Conservation (phyloP, 2,113 vertebrate genomes). For the Phrynosoma blainvillii region DNA sequence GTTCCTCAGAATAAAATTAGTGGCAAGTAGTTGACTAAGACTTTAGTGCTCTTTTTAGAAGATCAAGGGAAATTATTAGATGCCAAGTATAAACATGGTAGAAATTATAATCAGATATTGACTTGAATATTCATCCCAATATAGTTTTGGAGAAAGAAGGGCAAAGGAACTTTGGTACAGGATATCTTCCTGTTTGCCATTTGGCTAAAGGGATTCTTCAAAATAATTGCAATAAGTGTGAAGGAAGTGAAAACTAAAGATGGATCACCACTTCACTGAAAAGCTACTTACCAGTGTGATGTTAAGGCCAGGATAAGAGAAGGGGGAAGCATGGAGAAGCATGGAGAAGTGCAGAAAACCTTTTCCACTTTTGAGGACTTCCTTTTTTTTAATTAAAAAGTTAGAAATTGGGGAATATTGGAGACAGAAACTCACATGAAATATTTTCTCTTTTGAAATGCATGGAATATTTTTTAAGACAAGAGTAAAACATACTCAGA, state of each 20-base stretch:
- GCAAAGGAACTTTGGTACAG: not conserved
- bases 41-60: conserved; percentile 1
- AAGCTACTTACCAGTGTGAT: not conserved
- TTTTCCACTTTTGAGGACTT: not conserved
- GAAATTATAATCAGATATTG: not conserved
- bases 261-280: not conserved
- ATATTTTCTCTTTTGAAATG: not conserved
- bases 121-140: accelerated
- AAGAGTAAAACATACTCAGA: not conserved
- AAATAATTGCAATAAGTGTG: not conserved
- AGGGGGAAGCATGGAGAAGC: not conserved
- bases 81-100: not conserved
- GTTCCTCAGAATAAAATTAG: conserved; percentile 9
- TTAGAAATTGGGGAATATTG: not conserved
- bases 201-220: not conserved
- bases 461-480: not conserved
- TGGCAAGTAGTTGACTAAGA: not conserved
- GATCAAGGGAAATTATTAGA: not conserved
- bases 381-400: not conserved
- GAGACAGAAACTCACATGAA: not conserved
- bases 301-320: too few relatives aligned
- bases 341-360: too few relatives aligned
- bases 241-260: not conserved
- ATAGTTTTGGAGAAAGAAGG: not conserved
- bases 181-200: not conserved